Percentiles rank a stretch among this genome's conserved stretches.
phyloP scores from a whole-genome alignment of 2,888 invertebrate species.

The Rhodophaea formosa region DNA sequence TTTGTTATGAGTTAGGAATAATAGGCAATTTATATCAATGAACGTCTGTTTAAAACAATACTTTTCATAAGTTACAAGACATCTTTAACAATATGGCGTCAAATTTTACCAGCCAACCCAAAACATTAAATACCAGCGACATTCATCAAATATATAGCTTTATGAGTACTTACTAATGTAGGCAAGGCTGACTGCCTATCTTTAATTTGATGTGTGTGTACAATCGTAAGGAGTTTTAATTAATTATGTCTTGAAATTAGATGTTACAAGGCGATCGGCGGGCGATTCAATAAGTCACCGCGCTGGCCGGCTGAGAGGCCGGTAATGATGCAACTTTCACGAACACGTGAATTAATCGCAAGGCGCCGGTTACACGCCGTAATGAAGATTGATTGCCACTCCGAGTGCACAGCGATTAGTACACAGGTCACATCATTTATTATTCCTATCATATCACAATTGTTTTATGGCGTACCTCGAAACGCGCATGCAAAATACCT shows the following conservation, averaged over 20 bases:
- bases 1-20: too few species aligned
- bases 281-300: slow-evolving; percentile 17
- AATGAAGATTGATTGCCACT: slow-evolving; percentile 74
- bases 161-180: neutral
- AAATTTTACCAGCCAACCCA: neutral
- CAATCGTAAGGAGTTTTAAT: neutral
- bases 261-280: slow-evolving; percentile 11
- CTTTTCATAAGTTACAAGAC: neutral
- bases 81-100: neutral
- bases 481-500: slow-evolving; percentile 15
- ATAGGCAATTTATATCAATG: too few species aligned
- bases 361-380: slow-evolving; percentile 61
- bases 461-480: slow-evolving; percentile 20
- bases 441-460: slow-evolving; percentile 34
- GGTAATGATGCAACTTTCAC: slow-evolving; percentile 74
- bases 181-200: too few species aligned
- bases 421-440: slow-evolving; percentile 46
- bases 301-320: slow-evolving; percentile 29
- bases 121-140: neutral
- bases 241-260: slow-evolving; percentile 10
- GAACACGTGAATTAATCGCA: slow-evolving; percentile 67
- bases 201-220: too few species aligned
- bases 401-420: slow-evolving; percentile 56
- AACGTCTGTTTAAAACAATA: too few species aligned
- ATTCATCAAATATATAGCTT: neutral